Evolutionary conservation across 2,797 vertebrate genomes (phyloP).

Genomic region (Squalus acanthias): DNA sequence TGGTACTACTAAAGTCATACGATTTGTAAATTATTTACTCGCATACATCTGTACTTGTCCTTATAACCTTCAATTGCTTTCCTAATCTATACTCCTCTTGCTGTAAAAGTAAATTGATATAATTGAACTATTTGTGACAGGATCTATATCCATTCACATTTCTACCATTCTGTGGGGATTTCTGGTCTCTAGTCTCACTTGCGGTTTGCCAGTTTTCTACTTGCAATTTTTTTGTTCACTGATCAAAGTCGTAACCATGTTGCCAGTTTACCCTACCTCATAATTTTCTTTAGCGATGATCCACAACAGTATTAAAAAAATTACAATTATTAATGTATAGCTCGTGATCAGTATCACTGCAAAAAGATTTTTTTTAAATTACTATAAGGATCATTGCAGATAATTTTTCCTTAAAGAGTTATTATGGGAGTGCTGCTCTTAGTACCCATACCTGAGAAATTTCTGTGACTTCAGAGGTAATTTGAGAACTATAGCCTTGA

Average conservation of each 20-base stretch:
- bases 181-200: not conserved
- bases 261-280: not conserved
- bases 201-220: not conserved
- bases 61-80: slow-evolving; percentile 9
- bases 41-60: not conserved
- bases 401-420: not conserved
- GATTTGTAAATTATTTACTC: not conserved
- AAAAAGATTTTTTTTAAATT: not conserved
- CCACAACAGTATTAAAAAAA: not conserved
- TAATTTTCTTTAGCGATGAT: not conserved
- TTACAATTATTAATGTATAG: not conserved
- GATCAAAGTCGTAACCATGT: not conserved
- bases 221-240: not conserved
- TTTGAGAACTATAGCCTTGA: not conserved
- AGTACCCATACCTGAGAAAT: not conserved
- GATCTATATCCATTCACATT: not conserved
- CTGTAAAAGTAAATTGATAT: not conserved
- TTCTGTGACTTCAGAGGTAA: not conserved
- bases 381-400: not conserved
- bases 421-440: not conserved
- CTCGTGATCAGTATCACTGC: not conserved
- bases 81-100: not conserved
- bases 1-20: not conserved
- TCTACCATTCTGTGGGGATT: not conserved
- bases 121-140: not conserved